Percentiles rank a stretch among this genome's conserved stretches.
Evolutionary conservation across 2,113 vertebrate genomes (phyloP).

Genomic region (Romanogobio albipinnatus): DNA sequence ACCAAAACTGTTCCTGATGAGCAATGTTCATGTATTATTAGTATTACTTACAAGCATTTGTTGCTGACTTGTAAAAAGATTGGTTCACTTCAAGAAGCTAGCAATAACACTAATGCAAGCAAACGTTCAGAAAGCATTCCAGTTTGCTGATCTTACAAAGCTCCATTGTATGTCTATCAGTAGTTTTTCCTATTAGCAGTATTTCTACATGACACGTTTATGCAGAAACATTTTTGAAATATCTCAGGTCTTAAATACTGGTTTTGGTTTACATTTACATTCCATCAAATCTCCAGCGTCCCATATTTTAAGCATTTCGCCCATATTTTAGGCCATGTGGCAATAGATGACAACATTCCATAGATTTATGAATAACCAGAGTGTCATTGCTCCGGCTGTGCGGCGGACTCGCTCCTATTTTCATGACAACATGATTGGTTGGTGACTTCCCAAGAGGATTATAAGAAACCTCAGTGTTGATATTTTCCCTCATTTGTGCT

Average conservation of each 20-base stretch:
- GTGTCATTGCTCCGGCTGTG: constrained; percentile 21
- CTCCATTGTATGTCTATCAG: constrained; percentile 26
- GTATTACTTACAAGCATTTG: constrained; percentile 37
- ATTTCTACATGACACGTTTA: constrained; percentile 7
- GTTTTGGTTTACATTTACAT: constrained; percentile 20
- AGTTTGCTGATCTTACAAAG: constrained; percentile 9
- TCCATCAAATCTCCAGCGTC: constrained; percentile 23
- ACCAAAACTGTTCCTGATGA: background rate
- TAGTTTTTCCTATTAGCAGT: constrained; percentile 20
- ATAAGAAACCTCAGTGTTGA: constrained; percentile 28
- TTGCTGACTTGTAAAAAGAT: background rate
- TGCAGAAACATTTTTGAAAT: constrained; percentile 41
- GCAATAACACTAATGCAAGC: background rate
- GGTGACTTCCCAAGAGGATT: constrained; percentile 29
- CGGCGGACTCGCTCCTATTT: background rate
- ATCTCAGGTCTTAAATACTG: constrained; percentile 29
- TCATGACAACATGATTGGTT: constrained; percentile 30
- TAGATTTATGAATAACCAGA: constrained; percentile 43
- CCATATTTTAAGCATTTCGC: constrained; percentile 17
- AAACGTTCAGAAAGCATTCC: background rate
- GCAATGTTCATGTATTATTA: constrained; percentile 18
- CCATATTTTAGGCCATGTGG: constrained; percentile 41
- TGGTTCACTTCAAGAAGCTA: background rate
- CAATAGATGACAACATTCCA: constrained; percentile 46
- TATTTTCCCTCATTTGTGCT: constrained; percentile 31